phyloP scores from a whole-genome alignment of 2,113 vertebrate species.

The Channa argus region DNA sequence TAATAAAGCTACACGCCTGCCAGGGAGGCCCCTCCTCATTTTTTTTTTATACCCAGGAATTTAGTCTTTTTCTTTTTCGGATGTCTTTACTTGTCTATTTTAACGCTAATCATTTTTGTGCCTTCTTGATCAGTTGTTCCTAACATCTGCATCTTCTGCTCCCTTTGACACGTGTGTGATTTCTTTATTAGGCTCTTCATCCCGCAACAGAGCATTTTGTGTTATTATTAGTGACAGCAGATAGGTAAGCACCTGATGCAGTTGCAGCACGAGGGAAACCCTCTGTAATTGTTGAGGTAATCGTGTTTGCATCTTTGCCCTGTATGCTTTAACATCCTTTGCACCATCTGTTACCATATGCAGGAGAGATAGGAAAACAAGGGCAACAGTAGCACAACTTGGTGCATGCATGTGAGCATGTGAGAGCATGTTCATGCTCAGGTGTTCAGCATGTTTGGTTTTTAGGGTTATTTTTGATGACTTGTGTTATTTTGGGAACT shows the following conservation, averaged over 20 bases:
- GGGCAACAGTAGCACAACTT: slow-evolving; percentile 60
- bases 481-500: slow-evolving; percentile 39
- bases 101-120: neutral
- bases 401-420: slow-evolving; percentile 25
- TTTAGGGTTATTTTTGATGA: slow-evolving; percentile 43
- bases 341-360: slow-evolving; percentile 69
- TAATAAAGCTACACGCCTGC: slow-evolving; percentile 63
- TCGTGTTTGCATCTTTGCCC: slow-evolving; percentile 65
- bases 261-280: slow-evolving; percentile 48
- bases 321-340: slow-evolving; percentile 9
- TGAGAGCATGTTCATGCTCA: slow-evolving; percentile 29
- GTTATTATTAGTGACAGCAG: slow-evolving; percentile 62
- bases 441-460: slow-evolving; percentile 53
- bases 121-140: slow-evolving; percentile 28
- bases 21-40: slow-evolving; percentile 37
- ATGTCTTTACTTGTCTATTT: slow-evolving; percentile 30
- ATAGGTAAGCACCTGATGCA: slow-evolving; percentile 68
- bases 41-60: slow-evolving; percentile 51
- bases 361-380: slow-evolving; percentile 53
- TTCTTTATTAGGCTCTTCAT: slow-evolving; percentile 27
- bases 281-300: slow-evolving; percentile 49
- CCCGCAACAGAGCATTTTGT: neutral
- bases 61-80: slow-evolving; percentile 1
- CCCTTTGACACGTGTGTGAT: slow-evolving; percentile 19
- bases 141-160: slow-evolving; percentile 26